phyloP scores from a whole-genome alignment of 1,140 invertebrate species.

The Sarcophaga peregrina region DNA sequence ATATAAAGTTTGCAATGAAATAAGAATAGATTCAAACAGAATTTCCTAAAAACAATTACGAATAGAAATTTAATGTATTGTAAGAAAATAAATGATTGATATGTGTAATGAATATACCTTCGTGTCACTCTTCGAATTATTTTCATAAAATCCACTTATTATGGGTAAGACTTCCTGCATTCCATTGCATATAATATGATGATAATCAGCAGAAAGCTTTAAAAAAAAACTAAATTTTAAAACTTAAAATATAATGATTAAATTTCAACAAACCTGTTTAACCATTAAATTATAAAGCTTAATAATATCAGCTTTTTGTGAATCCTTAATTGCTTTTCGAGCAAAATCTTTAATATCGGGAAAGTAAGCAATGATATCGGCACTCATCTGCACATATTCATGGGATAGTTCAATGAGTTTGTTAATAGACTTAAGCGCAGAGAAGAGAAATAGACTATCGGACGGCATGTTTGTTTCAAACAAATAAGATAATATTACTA shows the following conservation, averaged over 20 bases:
- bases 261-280: slow-evolving; percentile 37
- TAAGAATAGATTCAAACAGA: slow-evolving; percentile 51
- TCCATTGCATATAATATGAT: slow-evolving; percentile 54
- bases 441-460: slow-evolving; percentile 41
- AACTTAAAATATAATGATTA: neutral
- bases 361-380: slow-evolving; percentile 45
- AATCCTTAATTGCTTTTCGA: slow-evolving; percentile 39
- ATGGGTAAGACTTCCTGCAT: slow-evolving; percentile 56
- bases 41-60: slow-evolving; percentile 50
- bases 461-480: slow-evolving; percentile 42
- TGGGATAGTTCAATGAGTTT: slow-evolving; percentile 45
- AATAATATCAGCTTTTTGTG: slow-evolving; percentile 43
- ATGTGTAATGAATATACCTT: slow-evolving; percentile 42
- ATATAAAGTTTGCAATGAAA: slow-evolving; percentile 53
- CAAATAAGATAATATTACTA: slow-evolving; percentile 44
- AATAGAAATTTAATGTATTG: neutral
- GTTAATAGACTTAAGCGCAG: slow-evolving; percentile 32
- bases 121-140: slow-evolving; percentile 40
- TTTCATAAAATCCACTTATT: slow-evolving; percentile 52
- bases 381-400: slow-evolving; percentile 43
- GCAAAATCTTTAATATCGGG: slow-evolving; percentile 44
- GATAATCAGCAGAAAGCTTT: slow-evolving; percentile 58
- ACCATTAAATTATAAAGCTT: slow-evolving; percentile 45
- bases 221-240: neutral
- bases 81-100: neutral